Evolutionary conservation across 2,797 vertebrate species (phyloP), one percentile per base, ranked within the genome.

Genomic region (Enteromius mattozi): DNA sequence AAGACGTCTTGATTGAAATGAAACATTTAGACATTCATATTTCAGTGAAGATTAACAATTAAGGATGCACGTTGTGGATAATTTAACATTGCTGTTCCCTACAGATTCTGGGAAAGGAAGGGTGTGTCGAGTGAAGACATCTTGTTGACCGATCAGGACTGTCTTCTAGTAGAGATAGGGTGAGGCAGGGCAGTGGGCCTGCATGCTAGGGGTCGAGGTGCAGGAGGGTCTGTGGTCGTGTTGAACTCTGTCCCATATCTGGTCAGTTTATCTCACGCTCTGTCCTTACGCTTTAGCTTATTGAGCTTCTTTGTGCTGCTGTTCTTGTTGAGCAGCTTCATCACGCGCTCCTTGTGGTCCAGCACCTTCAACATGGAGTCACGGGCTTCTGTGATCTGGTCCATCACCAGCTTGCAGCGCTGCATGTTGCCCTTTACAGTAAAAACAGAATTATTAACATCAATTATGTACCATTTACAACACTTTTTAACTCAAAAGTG

Each of bases 361-460:
- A 99, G 95, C 59, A 99, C 97, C 90, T 99, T 99, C 90, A 99
- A 96, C 98, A 99, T 99, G 91, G 97, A 97, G 93, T 99, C 98
- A 90, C 97, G 96, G 90, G 98, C 97, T 92, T 99, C 98, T 0
- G 94, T 97, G 92, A 99, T 98, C 94, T 99, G 98, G 95, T 99
- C 98, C 96, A 99, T 99, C 87, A 99, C 98, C 49, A 99, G 95
- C 91, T 99, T 99, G 91, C 98, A 99, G 91, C 98, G 97, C 92
- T 99, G 98, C 97, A 99, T 99, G 89, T 99, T 99, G 88, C 98
- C 98, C 98, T 99, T 94, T 42, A 3, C 3, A 68, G 42, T 40
- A 27, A 21, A 85, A 49, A 84, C 35, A 84, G 33, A 24, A 40
- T 77, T 24, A 24, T 61, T 61, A 56, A 56, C 17, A 33, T 51